Evolutionary conservation across 2,888 invertebrate species (phyloP), one percentile per base, ranked within the genome.

Genomic region (Eupithecia dodoneata): DNA sequence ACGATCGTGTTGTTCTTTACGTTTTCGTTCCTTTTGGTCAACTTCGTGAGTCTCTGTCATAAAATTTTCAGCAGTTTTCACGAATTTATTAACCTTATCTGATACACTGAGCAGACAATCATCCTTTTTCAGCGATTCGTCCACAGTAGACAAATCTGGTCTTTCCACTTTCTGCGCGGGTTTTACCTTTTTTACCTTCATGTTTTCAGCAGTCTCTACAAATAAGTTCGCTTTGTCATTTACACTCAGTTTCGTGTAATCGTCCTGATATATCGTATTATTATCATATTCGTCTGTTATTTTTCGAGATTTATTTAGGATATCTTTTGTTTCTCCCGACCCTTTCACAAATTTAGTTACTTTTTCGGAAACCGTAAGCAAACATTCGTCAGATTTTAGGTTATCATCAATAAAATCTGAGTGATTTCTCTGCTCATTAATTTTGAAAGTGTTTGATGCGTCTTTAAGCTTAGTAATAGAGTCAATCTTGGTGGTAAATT

Each of bases 301-400:
- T 71, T 93, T 94, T 12, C 93, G 90, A 0, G 90, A 87, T n/a
- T 93, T 92, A 74, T 91, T 94, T 74, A 83, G 90, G 18, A 81
- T 89, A 73, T 92, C 92, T 85, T 93, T 95, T 49, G 89, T 90
- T 79, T 93, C 85, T 52, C 80, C 85, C 15, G 91, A 87, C 1
- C 90, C 92, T 83, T 92, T 96, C n/a, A 96, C 96, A 86, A 97
- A 97, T 83, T 96, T 97, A 52, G 95, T 95, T 0, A 97, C 97
- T 88, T 97, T 97, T 86, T 97, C 96, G 65, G 97, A 96, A 10
- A 97, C 97, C 72, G 96, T 96, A 45, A 97, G 83, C 18, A 97
- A 89, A 82, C 96, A 96, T 83, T 97, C 96, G 82, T 97, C 97
- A 49, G 95, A 91, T 87, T 92, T 92, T 63, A 96, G 86, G 79